Evolutionary conservation across 2,113 vertebrate species (phyloP).

Genomic region (Orcinus orca): DNA sequence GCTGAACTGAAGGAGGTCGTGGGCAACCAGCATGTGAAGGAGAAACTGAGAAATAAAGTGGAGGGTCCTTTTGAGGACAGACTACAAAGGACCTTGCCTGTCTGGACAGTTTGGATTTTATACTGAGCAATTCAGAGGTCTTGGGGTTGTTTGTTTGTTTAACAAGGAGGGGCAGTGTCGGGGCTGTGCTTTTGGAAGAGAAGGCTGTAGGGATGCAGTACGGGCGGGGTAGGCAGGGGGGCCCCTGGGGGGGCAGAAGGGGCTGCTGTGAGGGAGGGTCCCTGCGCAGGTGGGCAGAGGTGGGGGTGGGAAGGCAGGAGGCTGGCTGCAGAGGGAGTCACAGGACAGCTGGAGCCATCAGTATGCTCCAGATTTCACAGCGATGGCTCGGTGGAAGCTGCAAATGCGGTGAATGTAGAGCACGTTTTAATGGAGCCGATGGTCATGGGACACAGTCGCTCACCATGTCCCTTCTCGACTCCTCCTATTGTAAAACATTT

Average conservation of each 20-base stretch:
- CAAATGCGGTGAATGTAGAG: fast-evolving
- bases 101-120: too few species aligned
- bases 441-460: not conserved
- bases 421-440: not conserved
- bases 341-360: not conserved
- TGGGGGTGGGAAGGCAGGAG: not conserved
- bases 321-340: not conserved
- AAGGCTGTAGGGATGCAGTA: fast-evolving
- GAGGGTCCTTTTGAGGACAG: too few species aligned
- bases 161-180: not conserved
- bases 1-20: not conserved
- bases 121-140: not conserved
- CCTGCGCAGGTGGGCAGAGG: too few species aligned
- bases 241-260: fast-evolving
- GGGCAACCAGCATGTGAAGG: too few species aligned
- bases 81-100: not conserved
- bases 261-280: not conserved
- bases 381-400: too few species aligned
- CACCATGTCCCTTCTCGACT: fast-evolving
- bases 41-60: not conserved
- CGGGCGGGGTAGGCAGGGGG: fast-evolving
- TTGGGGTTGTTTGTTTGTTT: too few species aligned
- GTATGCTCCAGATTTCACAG: fast-evolving
- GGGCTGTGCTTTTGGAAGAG: not conserved
- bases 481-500: not conserved